Base-by-base conservation (phyloP, 1,140 invertebrate genomes). In the Tribolium madens region DNA sequence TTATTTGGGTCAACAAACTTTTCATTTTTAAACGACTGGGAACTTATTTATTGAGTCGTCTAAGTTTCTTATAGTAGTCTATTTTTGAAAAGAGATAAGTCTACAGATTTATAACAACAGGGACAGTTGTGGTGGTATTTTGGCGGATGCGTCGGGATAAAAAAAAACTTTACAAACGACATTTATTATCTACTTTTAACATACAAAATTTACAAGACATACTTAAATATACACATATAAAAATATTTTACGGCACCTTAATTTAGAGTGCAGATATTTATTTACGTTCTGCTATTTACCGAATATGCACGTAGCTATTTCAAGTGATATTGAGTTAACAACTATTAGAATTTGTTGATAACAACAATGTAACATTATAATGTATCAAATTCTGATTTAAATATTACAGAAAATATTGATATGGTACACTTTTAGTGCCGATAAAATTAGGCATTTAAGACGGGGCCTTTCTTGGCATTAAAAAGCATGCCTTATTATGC, bases 171-270 rank as follows among this genome's bases (percentile, higher is more conserved):
- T 72, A 72, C 46, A 72, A 72, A 72, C 70, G 14, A 72, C 50
- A 50, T 18, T 72, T 46, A 26, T 72, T 26, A 50, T 12, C 18
- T 72, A 52, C 70, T 15, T 69, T 71, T 72, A 71, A 48, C 47
- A 72, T 72, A 72, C 50, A 72, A 72, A 72, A 72, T 72, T 46
- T 72, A 52, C 70, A 72, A 72, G 70, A 72, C 70, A 72, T 26
- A 60, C 18, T 12, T 15, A 15, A 72, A 50, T 50, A 72, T 72
- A 52, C 70, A 72, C 70, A 72, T 72, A 72, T 72, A 72, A 72
- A 72, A 72, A 72, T 72, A 72, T 72, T 47, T 50, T 72, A 36
- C 46, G 70, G 70, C 70, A 72, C 70, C 14, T 72, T 47, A 47
- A 52, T 50, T n/a, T 72, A 52, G 14, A 64, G 57, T 64, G 57